Evolutionary conservation across 2,888 invertebrate species (phyloP).

Genomic region (Idaea dimidiata): DNA sequence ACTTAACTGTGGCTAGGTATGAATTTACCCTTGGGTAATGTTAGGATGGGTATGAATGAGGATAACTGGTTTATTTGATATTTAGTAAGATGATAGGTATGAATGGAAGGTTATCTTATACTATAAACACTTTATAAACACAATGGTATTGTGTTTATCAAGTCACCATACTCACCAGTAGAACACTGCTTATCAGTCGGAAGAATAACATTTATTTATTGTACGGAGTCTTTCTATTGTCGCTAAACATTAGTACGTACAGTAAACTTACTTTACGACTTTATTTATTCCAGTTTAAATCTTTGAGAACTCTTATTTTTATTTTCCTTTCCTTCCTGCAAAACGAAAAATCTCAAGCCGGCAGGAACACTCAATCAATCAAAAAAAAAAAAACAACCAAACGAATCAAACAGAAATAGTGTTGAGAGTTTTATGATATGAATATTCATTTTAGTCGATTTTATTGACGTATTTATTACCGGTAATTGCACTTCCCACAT

Average conservation of each 20-base stretch:
- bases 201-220: constrained; percentile 49
- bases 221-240: constrained; percentile 7
- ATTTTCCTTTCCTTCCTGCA: not conserved
- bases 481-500: too few species aligned
- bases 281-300: not conserved
- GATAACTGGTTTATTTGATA: too few species aligned
- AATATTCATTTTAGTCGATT: too few species aligned
- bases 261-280: not conserved
- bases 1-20: too few species aligned
- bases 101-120: too few species aligned
- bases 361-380: not conserved
- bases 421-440: too few species aligned
- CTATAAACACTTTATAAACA: constrained; percentile 10
- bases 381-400: not conserved
- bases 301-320: not conserved
- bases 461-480: too few species aligned
- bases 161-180: constrained; percentile 58
- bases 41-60: too few species aligned
- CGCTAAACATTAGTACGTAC: not conserved
- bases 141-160: not conserved
- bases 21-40: too few species aligned
- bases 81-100: not conserved
- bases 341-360: not conserved
- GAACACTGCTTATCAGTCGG: constrained; percentile 46
- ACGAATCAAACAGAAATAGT: too few species aligned